Percentiles rank a stretch among this genome's conserved stretches.
Conservation (phyloP, 2,888 invertebrate species). For the Aspidiotus destructor region DNA sequence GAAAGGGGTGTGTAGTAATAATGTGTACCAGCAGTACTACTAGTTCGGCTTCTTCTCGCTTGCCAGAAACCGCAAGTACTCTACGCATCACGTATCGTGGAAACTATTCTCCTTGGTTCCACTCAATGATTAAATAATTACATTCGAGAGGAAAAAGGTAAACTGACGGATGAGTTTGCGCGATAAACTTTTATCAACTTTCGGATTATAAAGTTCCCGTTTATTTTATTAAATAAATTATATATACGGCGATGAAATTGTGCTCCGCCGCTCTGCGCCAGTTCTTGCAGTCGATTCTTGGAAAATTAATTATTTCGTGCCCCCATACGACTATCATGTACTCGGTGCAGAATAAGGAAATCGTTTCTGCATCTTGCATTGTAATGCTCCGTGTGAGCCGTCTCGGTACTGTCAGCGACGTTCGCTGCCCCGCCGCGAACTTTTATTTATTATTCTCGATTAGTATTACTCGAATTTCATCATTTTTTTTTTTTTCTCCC, state of each 20-base stretch:
- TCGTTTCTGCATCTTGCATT: no score
- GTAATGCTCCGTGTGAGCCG: no score
- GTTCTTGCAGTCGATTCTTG: neutral
- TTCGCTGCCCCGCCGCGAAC: no score
- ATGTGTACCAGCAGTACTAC: neutral
- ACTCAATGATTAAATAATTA: slow-evolving; percentile 21
- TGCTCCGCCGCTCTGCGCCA: neutral
- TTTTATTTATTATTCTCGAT: no score
- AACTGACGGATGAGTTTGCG: slow-evolving; percentile 8
- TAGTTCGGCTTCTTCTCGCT: neutral
- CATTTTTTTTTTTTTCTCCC: neutral
- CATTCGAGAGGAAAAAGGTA: slow-evolving; percentile 4
- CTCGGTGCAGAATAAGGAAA: no score
- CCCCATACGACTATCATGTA: neutral
- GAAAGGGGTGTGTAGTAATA: no score
- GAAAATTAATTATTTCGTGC: neutral
- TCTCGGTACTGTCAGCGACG: no score
- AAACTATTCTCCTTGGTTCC: slow-evolving; percentile 12
- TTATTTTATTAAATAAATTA: slow-evolving; percentile 1
- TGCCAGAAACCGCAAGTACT: neutral
- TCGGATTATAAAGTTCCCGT: slow-evolving; percentile 15
- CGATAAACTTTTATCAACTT: slow-evolving; percentile 16
- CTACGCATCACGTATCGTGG: neutral
- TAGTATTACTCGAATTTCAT: neutral
- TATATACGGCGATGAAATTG: neutral